phyloP scores from a whole-genome alignment of 2,113 vertebrate species.

The Oophaga pumilio region DNA sequence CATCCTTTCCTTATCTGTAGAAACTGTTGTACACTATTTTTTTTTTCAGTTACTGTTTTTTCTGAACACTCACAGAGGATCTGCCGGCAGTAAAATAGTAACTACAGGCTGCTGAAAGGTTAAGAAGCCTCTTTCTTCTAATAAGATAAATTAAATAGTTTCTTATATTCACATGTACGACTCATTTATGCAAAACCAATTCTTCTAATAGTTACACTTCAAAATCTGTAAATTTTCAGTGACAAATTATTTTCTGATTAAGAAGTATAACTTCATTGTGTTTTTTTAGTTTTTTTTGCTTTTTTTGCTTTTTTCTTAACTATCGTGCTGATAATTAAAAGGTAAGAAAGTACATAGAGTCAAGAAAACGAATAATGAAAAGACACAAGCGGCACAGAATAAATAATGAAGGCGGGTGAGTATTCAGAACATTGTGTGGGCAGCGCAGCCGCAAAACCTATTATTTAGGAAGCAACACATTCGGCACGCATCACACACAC shows the following conservation, averaged over 20 bases:
- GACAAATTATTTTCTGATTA: not conserved
- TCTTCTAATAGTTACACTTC: not conserved
- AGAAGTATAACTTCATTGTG: not conserved
- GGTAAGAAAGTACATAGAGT: not conserved
- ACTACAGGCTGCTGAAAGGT: not conserved
- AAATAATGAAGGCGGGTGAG: slow-evolving; percentile 14
- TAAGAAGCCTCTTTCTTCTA: not conserved
- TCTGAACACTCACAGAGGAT: no score
- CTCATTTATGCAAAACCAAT: not conserved
- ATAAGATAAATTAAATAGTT: not conserved
- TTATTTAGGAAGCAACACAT: slow-evolving; percentile 34
- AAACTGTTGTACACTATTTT: no score
- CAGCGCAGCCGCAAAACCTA: slow-evolving; percentile 13
- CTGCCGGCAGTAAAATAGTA: no score
- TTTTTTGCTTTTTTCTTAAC: not conserved
- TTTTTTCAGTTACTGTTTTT: no score
- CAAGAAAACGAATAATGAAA: slow-evolving; percentile 3
- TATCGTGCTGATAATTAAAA: not conserved
- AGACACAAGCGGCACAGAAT: not conserved
- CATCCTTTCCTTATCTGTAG: no score
- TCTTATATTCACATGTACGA: not conserved
- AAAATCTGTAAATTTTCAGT: not conserved
- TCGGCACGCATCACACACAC: not conserved
- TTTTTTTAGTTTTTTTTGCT: not conserved
- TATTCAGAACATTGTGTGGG: slow-evolving; percentile 50